Base-by-base conservation (phyloP, 2,888 invertebrate species). In the Diabrotica balteata region DNA sequence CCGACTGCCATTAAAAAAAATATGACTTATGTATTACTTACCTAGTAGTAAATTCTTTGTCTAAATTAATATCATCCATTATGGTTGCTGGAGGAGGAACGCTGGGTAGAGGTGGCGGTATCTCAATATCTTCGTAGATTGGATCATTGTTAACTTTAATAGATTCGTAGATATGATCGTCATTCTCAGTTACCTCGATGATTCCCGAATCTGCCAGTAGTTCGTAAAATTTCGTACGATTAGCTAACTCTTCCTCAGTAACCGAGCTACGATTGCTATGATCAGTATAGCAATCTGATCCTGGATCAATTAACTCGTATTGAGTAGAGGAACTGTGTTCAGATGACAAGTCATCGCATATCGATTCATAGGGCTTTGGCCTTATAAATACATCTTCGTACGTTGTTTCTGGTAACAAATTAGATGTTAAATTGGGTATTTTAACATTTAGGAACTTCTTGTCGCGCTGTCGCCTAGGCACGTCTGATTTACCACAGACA, bases 41-140 rank as follows among this genome's bases (percentile, higher is more conserved):
- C 84, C 89, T 87, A 58, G 88, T 89, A 71, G 88, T 90, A 68
- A 86, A 86, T 79, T 92, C 91, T 80, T 91, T 90, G 63, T 91
- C 92, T 73, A 92, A 87, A 66, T 93, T 90, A 71, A 89, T 82
- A 58, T 90, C 87, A 74, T 90, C 88, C 50, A 84, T 69, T 32
- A 90, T 85, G n/a, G 87, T 87, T 71, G 88, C 86, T 0, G 94
- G 94, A 1, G 94, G 94, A 17, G 93, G 93, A 77, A 91, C 91
- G 0, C 90, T 82, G 2, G 94, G 94, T 76, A 94, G 82, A 4
- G 94, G 94, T 10, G 93, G 93, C 63, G 93, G 93, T 82, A 90
- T 88, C 76, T 91, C 91, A 72, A 91, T 91, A 83, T 91, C 91
- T 84, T 93, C 93, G 79, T 93, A 93, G 78, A 93, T 93, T 4